These are phyloP conservation scores for Synanthedon tipuliformis DNA, from an alignment of 2,888 invertebrate species.

Conservation along the genomic window DNA sequence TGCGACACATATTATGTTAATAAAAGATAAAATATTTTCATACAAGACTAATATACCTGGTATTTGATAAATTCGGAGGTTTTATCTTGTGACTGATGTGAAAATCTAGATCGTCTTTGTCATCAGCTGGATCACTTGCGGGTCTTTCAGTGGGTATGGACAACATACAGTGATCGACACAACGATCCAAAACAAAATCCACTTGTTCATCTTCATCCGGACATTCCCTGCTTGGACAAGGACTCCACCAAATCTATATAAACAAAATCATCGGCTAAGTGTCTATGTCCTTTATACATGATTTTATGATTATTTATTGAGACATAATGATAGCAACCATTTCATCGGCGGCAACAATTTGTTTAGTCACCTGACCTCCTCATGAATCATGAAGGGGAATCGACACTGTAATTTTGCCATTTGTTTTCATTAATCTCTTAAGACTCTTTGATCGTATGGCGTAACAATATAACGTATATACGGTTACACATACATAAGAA, in stretches of 20 bases:
- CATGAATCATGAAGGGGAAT: constrained; percentile 12
- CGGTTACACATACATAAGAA: background rate
- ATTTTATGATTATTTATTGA: too few relatives aligned
- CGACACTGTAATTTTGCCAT: constrained; percentile 14
- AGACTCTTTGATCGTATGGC: constrained; percentile 7
- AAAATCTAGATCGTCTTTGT: constrained; percentile 67
- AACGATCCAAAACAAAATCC: constrained; percentile 78
- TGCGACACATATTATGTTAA: too few relatives aligned
- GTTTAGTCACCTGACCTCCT: background rate
- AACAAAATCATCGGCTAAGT: constrained; percentile 2
- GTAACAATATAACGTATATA: background rate
- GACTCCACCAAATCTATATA: constrained; percentile 85
- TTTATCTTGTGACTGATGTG: constrained; percentile 64
- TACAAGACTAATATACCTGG: constrained; percentile 23
- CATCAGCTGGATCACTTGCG: constrained; percentile 44
- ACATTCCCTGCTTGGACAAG: constrained; percentile 83
- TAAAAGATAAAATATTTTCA: too few relatives aligned
- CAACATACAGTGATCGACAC: constrained; percentile 78
- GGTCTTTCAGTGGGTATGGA: constrained; percentile 53
- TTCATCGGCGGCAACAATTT: background rate
- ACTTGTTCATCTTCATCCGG: constrained; percentile 79
- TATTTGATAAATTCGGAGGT: constrained; percentile 47
- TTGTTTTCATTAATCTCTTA: constrained; percentile 13
- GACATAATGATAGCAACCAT: too few relatives aligned
- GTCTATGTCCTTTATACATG: background rate